Evolutionary conservation across 1,140 invertebrate genomes (phyloP).

Genomic region (Melitaea cinxia): DNA sequence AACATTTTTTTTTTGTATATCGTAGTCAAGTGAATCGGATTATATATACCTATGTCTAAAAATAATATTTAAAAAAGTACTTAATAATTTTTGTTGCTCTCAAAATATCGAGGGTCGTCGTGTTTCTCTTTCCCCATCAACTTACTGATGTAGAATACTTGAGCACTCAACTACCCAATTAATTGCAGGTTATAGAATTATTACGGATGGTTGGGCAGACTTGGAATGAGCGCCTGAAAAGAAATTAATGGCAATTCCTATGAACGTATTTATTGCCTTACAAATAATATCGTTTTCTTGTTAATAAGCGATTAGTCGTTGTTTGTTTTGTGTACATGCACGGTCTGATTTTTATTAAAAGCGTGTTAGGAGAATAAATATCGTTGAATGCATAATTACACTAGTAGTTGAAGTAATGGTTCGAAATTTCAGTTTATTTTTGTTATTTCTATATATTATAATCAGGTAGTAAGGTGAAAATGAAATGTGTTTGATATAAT

Average conservation of each 20-base stretch:
- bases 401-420: no score
- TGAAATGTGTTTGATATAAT: no score
- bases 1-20: no score
- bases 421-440: no score
- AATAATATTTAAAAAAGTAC: no score
- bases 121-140: constrained; percentile 9
- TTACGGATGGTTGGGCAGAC: constrained; percentile 27
- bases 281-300: constrained; percentile 14
- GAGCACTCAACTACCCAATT: constrained; percentile 34
- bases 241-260: constrained; percentile 31
- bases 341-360: background rate
- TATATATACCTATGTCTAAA: no score
- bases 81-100: background rate
- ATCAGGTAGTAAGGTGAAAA: no score
- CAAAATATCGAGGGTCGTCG: background rate
- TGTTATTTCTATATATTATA: no score
- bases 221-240: constrained; percentile 15
- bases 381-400: no score
- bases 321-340: constrained; percentile 1
- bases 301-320: constrained; percentile 19
- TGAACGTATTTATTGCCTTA: constrained; percentile 24
- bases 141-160: constrained; percentile 18
- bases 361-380: no score
- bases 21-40: no score
- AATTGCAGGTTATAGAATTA: constrained; percentile 38